Evolutionary conservation across 2,113 vertebrate species (phyloP).

Genomic region (Bungarus multicinctus): DNA sequence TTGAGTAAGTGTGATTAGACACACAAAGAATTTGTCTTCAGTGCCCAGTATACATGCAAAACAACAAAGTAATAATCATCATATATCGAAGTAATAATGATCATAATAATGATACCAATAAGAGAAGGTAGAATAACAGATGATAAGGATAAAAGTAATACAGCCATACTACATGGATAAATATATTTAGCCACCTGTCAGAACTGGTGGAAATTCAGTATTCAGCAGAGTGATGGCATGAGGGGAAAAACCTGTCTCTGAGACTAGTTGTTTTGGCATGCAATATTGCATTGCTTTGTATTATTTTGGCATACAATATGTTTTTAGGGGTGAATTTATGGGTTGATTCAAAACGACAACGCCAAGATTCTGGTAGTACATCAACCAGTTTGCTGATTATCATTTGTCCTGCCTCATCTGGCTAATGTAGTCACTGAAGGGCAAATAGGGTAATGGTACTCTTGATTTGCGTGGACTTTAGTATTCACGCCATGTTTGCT

Average conservation of each 20-base stretch:
- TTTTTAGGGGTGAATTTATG: background rate
- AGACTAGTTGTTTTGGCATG: background rate
- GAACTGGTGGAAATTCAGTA: background rate
- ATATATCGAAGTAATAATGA: no score
- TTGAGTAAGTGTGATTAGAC: background rate
- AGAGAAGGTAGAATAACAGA: background rate
- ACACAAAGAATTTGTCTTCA: background rate
- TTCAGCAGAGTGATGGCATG: background rate
- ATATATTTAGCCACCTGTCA: background rate
- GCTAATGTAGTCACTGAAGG: background rate
- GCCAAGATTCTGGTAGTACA: background rate
- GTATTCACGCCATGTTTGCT: background rate
- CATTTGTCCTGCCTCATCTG: background rate
- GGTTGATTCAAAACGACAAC: background rate
- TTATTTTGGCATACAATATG: background rate
- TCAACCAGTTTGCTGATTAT: background rate
- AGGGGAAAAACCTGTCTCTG: background rate
- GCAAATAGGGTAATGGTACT: background rate
- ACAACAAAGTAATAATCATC: no score
- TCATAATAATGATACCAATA: no score
- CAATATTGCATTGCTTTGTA: background rate
- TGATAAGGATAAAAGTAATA: background rate
- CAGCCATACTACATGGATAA: background rate
- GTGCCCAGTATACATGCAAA: background rate
- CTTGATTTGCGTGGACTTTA: background rate